Evolutionary conservation across 2,888 invertebrate genomes (phyloP).

Genomic region (Laspeyria flexula): DNA sequence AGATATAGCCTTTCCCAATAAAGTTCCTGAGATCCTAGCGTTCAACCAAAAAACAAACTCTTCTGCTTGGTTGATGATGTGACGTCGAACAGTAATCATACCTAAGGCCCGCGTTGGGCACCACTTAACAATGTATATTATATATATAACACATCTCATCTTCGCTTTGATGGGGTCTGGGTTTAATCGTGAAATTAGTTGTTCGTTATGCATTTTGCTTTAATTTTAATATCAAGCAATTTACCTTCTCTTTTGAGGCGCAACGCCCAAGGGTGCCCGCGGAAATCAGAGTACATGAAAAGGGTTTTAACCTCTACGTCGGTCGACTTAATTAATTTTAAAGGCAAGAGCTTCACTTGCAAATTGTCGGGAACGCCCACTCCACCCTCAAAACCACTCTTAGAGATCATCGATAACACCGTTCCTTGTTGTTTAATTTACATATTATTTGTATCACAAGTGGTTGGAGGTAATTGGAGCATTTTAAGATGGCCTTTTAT

Average conservation of each 20-base stretch:
- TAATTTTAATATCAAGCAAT: background rate
- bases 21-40: no score
- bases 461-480: constrained; percentile 15
- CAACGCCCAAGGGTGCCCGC: background rate
- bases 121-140: no score
- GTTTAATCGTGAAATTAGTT: no score
- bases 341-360: constrained; percentile 31
- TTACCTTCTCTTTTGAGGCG: background rate
- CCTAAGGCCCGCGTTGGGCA: no score
- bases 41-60: no score
- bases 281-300: constrained; percentile 33
- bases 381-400: constrained; percentile 31
- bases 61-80: no score
- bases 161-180: no score
- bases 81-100: no score
- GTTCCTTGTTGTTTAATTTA: constrained; percentile 21
- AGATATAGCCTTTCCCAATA: no score
- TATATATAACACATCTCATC: no score
- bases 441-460: constrained; percentile 21
- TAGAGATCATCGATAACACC: constrained; percentile 27
- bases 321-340: constrained; percentile 39
- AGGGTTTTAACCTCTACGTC: constrained; percentile 29
- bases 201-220: no score
- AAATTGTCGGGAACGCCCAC: constrained; percentile 27
- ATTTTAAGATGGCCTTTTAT: no score